A percentile compares a stretch with the other conserved stretches of the same genome.
These are phyloP conservation scores for Ephydatia muelleri DNA, from an alignment of 37 sponge, comb jelly and placozoan genomes.

Conservation along the genomic window DNA sequence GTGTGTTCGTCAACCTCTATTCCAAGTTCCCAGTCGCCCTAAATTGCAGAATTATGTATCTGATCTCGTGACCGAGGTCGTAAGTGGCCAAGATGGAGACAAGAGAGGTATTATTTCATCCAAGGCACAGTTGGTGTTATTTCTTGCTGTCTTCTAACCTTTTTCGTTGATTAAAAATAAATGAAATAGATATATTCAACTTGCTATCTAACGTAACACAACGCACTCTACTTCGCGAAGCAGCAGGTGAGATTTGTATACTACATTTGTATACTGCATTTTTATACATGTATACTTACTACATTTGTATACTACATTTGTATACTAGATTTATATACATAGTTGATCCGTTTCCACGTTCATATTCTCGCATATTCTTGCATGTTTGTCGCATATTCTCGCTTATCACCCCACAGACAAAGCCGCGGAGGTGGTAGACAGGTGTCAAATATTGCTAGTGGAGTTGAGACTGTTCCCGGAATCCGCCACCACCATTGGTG, in stretches of 20 bases:
- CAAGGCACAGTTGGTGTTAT: constrained; percentile 9
- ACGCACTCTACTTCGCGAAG: constrained; percentile 44
- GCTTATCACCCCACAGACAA: constrained; percentile 11
- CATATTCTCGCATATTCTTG: too few species aligned
- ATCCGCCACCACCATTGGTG: constrained; percentile 62
- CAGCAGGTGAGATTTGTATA: constrained; percentile 39
- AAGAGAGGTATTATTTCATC: neutral
- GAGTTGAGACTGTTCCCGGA: constrained; percentile 76
- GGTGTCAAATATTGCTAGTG: constrained; percentile 53
- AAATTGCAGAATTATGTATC: constrained; percentile 31
- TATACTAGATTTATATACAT: neutral
- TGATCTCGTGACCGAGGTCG: constrained; percentile 17
- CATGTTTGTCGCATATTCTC: neutral
- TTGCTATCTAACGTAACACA: constrained; percentile 45
- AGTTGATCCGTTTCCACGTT: too few species aligned
- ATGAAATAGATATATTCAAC: constrained; percentile 50
- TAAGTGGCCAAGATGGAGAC: neutral
- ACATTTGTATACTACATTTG: too few species aligned
- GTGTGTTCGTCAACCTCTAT: constrained; percentile 63
- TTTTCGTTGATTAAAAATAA: neutral
- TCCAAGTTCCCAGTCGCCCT: constrained; percentile 42
- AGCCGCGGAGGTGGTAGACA: constrained; percentile 18
- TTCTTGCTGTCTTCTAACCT: neutral
- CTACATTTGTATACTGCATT: too few species aligned
- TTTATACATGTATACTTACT: too few species aligned